Evolutionary conservation across 2,113 vertebrate genomes (phyloP).

Genomic region (Antigone vipio): DNA sequence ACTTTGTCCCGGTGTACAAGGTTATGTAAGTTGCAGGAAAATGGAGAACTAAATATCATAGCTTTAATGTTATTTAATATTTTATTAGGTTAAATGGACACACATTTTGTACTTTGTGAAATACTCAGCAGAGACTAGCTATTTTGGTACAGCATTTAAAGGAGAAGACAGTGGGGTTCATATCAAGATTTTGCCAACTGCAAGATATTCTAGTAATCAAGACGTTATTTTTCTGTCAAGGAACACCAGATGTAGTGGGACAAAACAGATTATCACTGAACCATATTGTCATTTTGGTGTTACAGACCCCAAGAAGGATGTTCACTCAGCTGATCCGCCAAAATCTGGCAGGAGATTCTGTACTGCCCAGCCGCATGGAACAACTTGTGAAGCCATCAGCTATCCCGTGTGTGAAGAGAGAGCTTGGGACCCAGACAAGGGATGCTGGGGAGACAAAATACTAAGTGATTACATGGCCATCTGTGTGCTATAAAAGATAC

Average conservation of each 20-base stretch:
- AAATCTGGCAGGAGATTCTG: neutral
- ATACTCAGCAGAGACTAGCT: neutral
- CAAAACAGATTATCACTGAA: neutral
- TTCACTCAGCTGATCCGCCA: rapidly evolving
- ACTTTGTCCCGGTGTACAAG: rapidly evolving
- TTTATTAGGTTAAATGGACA: constrained; percentile 60
- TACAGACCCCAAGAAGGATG: neutral
- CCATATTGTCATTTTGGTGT: neutral
- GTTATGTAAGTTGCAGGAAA: neutral
- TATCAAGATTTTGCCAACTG: neutral
- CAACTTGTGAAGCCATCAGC: neutral
- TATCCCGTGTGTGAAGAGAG: neutral
- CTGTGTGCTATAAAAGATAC: neutral
- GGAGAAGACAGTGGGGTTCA: neutral
- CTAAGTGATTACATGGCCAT: neutral
- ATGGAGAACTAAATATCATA: neutral
- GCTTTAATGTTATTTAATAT: constrained; percentile 59
- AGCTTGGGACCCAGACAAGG: neutral
- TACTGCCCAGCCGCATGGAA: neutral
- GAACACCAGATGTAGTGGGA: rapidly evolving
- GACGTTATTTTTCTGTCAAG: neutral
- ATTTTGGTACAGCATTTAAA: neutral
- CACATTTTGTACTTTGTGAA: neutral
- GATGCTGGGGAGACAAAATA: neutral
- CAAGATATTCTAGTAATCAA: neutral